Evolutionary conservation across 2,113 vertebrate genomes (phyloP).

Genomic region (Apteryx mantelli): DNA sequence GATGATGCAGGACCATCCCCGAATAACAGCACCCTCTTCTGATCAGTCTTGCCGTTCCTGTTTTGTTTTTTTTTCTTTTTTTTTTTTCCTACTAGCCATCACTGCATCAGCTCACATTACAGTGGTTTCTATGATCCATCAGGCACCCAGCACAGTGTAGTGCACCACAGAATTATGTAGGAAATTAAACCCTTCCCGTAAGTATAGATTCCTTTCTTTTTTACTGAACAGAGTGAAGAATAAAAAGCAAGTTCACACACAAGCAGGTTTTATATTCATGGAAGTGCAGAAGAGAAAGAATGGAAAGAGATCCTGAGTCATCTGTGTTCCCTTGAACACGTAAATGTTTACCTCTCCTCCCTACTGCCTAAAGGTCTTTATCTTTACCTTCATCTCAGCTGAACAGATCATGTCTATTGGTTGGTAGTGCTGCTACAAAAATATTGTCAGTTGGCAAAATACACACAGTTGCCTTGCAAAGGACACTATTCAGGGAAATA

Average conservation of each 20-base stretch:
- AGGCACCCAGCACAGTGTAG: neutral
- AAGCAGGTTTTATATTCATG: neutral
- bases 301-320: neutral
- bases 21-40: conserved; percentile 61
- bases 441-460: neutral
- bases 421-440: neutral
- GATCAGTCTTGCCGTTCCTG: neutral
- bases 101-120: conserved; percentile 3
- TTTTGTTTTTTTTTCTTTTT: neutral
- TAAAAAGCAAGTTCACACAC: accelerated
- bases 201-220: neutral
- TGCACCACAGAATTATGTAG: neutral
- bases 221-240: neutral
- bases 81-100: neutral
- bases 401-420: neutral
- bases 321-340: neutral
- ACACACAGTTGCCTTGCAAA: neutral
- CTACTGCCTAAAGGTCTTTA: neutral
- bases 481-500: neutral
- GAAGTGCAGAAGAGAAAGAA: neutral
- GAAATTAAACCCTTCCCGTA: neutral
- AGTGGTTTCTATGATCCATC: neutral
- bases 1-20: neutral
- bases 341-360: neutral
- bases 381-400: neutral